These are phyloP conservation scores for Lerista edwardsae DNA, from an alignment of 2,797 vertebrate genomes.

Conservation along the genomic window DNA sequence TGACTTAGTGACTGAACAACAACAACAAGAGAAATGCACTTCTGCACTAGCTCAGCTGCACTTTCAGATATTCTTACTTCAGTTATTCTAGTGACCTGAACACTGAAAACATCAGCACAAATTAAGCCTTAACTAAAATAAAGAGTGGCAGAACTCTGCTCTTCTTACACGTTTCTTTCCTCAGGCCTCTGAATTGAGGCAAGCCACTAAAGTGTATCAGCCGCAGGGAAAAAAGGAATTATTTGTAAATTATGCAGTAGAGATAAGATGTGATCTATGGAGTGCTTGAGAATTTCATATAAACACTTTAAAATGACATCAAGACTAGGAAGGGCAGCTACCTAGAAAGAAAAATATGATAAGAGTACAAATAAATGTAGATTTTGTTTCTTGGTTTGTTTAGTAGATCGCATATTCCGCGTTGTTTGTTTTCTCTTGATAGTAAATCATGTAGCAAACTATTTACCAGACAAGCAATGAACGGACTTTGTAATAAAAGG, in stretches of 20 bases:
- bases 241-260: constrained; percentile 12
- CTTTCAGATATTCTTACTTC: background rate
- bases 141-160: constrained; percentile 35
- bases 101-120: background rate
- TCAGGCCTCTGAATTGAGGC: constrained; percentile 33
- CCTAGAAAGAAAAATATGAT: background rate
- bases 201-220: constrained; percentile 29
- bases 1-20: too few species aligned
- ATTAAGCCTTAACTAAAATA: constrained; percentile 38
- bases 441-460: background rate
- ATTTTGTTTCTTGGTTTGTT: background rate
- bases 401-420: constrained; percentile 17
- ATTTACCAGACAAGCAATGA: background rate
- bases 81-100: background rate
- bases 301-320: background rate
- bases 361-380: background rate
- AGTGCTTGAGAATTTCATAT: constrained; percentile 6
- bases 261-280: constrained; percentile 20
- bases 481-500: background rate
- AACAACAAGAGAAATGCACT: background rate
- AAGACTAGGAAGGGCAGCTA: background rate
- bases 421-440: background rate
- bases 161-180: background rate
- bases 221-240: constrained; percentile 14
- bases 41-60: background rate